Evolutionary conservation across 2,797 vertebrate genomes (phyloP).

Genomic region (Natrix natrix): DNA sequence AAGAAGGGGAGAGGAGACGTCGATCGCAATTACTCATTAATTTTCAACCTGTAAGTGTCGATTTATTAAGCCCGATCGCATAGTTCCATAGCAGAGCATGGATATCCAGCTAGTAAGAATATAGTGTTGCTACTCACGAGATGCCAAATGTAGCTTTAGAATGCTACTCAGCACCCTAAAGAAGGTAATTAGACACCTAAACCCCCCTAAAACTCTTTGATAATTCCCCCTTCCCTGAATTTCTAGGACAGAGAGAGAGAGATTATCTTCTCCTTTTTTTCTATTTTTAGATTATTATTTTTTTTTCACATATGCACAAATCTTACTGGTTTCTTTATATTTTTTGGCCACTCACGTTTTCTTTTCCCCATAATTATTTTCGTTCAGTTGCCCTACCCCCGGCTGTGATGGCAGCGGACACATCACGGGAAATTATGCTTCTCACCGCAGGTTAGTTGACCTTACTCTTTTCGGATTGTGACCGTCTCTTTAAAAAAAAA

Average conservation of each 20-base stretch:
- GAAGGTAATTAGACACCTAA: background rate
- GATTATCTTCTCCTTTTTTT: conserved; percentile 29
- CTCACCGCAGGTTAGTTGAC: conserved; percentile 90
- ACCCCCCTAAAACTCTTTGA: background rate
- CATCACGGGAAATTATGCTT: conserved; percentile 98
- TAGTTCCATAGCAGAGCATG: too few relatives aligned
- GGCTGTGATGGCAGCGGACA: conserved; percentile 99
- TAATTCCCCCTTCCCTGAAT: background rate
- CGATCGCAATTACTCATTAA: too few relatives aligned
- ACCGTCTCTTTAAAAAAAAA: conserved; percentile 42
- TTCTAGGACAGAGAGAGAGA: background rate
- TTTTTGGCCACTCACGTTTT: conserved; percentile 51
- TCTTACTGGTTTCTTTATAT: background rate
- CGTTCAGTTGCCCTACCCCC: conserved; percentile 91
- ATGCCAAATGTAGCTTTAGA: background rate
- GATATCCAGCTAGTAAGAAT: background rate
- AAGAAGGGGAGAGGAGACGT: too few relatives aligned
- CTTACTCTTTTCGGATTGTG: conserved; percentile 27
- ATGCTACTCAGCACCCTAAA: background rate
- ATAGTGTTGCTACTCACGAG: background rate
- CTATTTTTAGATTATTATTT: background rate
- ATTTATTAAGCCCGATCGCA: too few relatives aligned
- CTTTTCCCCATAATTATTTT: conserved; percentile 53
- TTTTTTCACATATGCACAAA: background rate
- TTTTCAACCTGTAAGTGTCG: too few relatives aligned